Conservation (phyloP, 2,888 invertebrate genomes). For the Abscondita cerata region DNA sequence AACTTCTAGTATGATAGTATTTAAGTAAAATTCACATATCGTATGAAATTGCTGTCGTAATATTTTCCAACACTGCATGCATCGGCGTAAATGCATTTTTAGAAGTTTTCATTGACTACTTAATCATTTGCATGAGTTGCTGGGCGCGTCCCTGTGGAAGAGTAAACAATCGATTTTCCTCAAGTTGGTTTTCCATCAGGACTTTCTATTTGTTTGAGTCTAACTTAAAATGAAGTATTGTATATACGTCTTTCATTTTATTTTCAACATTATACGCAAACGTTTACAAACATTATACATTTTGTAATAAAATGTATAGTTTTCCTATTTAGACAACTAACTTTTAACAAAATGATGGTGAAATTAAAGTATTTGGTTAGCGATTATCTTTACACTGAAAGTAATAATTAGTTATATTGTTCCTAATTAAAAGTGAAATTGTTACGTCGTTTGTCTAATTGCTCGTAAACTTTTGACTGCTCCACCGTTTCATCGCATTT, state of each 20-base stretch:
- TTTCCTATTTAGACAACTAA: no score
- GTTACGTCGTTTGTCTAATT: constrained; percentile 47
- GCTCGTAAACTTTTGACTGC: constrained; percentile 45
- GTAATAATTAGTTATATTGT: constrained; percentile 42
- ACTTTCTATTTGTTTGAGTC: constrained; percentile 29
- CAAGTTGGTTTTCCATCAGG: constrained; percentile 30
- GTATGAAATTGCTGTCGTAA: constrained; percentile 20
- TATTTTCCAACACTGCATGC: constrained; percentile 23
- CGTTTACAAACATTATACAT: no score
- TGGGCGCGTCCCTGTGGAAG: constrained; percentile 32
- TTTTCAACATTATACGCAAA: no score
- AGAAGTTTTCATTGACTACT: constrained; percentile 25
- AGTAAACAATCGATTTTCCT: constrained; percentile 42
- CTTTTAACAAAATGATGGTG: constrained; percentile 12
- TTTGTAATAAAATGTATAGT: no score
- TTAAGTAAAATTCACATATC: constrained; percentile 24
- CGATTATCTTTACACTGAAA: constrained; percentile 27
- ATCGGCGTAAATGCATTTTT: constrained; percentile 28
- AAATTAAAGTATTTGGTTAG: constrained; percentile 24
- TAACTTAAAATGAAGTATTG: constrained; percentile 38
- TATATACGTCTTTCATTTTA: no score
- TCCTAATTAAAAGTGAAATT: constrained; percentile 49
- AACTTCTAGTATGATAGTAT: constrained; percentile 17
- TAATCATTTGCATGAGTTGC: constrained; percentile 30
- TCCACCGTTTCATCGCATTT: constrained; percentile 29